A percentile compares a stretch with the other conserved stretches of the same genome.
Evolutionary conservation across 1,140 invertebrate genomes (phyloP).

Genomic region (Grapholita molesta): DNA sequence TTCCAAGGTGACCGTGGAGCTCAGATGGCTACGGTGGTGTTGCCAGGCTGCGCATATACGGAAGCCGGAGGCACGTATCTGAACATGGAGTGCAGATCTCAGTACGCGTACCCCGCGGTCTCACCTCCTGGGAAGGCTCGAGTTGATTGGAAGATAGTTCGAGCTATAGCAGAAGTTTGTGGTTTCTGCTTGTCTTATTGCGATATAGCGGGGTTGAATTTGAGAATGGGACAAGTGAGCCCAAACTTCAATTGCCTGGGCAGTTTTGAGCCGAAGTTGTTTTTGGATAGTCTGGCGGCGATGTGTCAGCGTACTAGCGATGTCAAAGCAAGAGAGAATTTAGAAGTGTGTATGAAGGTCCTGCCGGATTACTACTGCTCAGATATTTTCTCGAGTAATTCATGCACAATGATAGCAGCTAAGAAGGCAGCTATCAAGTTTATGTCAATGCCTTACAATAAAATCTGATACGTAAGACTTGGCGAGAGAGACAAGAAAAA

Average conservation of each 20-base stretch:
- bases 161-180: constrained; percentile 53
- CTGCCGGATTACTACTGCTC: constrained; percentile 61
- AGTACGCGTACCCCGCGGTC: constrained; percentile 56
- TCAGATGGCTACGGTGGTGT: constrained; percentile 83
- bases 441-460: constrained; percentile 37
- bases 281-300: constrained; percentile 31
- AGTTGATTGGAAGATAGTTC: constrained; percentile 64
- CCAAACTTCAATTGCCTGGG: constrained; percentile 50
- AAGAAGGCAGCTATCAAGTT: constrained; percentile 47
- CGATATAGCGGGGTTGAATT: constrained; percentile 40
- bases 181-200: constrained; percentile 48
- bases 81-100: constrained; percentile 64
- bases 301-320: constrained; percentile 21
- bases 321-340: neutral
- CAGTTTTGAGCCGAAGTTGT: constrained; percentile 48
- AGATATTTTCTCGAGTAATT: constrained; percentile 60
- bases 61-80: constrained; percentile 75
- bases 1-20: constrained; percentile 88
- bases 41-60: constrained; percentile 88
- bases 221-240: constrained; percentile 54
- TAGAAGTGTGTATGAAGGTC: constrained; percentile 52
- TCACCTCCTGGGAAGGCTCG: constrained; percentile 60
- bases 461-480: constrained; percentile 24
- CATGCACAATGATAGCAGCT: constrained; percentile 55
- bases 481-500: neutral